A percentile compares a stretch with the other conserved stretches of the same genome.
Conservation (phyloP, 2,113 vertebrate genomes). For the Sapajus apella region DNA sequence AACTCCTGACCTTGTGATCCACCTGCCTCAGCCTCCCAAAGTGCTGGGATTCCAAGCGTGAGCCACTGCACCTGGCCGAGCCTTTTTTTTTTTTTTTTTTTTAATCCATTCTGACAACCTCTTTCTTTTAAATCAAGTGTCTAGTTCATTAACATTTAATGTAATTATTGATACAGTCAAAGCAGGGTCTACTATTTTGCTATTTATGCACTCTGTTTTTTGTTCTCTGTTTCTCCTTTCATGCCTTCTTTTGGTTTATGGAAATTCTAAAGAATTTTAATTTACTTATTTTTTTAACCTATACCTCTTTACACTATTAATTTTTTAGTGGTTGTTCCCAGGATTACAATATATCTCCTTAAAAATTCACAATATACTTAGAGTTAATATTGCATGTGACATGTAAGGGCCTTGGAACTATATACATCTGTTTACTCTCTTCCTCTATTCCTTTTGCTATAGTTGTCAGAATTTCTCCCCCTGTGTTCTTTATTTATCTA, state of each 20-base stretch:
- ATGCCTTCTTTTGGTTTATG: constrained; percentile 18
- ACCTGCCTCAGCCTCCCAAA: too few species aligned
- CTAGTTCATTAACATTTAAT: constrained; percentile 3
- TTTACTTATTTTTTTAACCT: neutral
- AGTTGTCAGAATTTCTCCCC: neutral
- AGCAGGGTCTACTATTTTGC: neutral
- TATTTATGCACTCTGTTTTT: neutral
- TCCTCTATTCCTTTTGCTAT: neutral
- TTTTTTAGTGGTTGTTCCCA: neutral
- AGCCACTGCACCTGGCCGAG: too few species aligned
- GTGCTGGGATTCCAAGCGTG: too few species aligned
- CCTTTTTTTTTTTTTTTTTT: neutral
- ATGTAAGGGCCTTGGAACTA: neutral
- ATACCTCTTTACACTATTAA: neutral
- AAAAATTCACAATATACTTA: neutral
- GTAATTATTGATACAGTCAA: neutral
- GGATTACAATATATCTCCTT: neutral
- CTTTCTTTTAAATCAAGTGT: constrained; percentile 11
- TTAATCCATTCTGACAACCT: neutral
- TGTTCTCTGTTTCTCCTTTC: neutral
- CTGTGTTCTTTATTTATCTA: neutral
- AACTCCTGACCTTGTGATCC: too few species aligned
- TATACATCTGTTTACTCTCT: neutral
- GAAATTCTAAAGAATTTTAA: neutral
- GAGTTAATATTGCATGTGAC: neutral